phyloP scores from a whole-genome alignment of 2,888 invertebrate species.

The Epistrophe grossulariae region DNA sequence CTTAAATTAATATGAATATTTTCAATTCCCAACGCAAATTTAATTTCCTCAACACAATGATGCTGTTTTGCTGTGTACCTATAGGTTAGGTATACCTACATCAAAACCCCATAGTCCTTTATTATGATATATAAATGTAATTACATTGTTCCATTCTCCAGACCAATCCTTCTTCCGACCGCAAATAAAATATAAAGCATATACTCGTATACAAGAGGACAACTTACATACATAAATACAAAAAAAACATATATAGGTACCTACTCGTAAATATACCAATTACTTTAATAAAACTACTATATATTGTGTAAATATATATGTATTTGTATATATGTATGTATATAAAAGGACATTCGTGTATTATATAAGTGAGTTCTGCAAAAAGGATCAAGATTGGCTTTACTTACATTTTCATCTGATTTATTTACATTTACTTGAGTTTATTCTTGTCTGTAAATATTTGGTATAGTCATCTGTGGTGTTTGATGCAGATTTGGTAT shows the following conservation, averaged over 20 bases:
- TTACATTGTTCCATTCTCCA: constrained; percentile 41
- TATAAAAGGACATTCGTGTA: neutral
- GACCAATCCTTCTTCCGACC: constrained; percentile 9
- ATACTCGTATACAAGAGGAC: neutral
- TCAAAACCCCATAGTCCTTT: neutral
- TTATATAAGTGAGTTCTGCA: constrained; percentile 7
- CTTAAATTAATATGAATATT: constrained; percentile 63
- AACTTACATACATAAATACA: neutral
- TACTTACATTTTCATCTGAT: constrained; percentile 27
- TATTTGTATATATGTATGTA: neutral
- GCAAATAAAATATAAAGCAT: constrained; percentile 29
- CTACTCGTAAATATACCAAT: neutral
- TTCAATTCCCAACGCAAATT: constrained; percentile 54
- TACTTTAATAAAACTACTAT: neutral
- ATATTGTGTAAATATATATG: neutral
- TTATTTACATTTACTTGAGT: constrained; percentile 58
- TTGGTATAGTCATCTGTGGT: constrained; percentile 46
- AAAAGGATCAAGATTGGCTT: constrained; percentile 43
- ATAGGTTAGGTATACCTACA: neutral
- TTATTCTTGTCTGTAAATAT: constrained; percentile 23
- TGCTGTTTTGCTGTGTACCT: neutral
- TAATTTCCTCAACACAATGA: constrained; percentile 44
- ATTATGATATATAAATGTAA: constrained; percentile 66
- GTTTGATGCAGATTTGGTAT: constrained; percentile 43
- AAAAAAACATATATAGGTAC: neutral